Conservation (phyloP, 2,888 invertebrate genomes). For the Spodoptera littoralis region DNA sequence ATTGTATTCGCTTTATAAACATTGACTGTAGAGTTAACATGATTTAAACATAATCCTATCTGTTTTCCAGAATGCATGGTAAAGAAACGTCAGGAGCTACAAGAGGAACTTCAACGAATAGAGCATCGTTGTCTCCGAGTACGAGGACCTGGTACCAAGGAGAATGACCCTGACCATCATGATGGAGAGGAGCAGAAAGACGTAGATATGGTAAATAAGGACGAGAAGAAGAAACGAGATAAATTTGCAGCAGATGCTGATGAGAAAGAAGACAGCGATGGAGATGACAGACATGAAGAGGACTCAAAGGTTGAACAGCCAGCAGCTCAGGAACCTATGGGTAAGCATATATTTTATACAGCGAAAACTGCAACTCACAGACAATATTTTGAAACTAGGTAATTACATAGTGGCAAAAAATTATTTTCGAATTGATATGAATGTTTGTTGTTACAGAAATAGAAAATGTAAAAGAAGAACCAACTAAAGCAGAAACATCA, state of each 20-base stretch:
- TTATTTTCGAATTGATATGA: slow-evolving; percentile 39
- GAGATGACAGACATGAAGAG: slow-evolving; percentile 73
- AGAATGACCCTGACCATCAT: slow-evolving; percentile 69
- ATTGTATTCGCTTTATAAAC: too few relatives aligned
- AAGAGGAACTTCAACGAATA: slow-evolving; percentile 90
- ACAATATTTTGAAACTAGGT: too few relatives aligned
- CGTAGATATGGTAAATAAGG: slow-evolving; percentile 31
- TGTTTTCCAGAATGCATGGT: slow-evolving; percentile 89
- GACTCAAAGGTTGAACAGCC: slow-evolving; percentile 38
- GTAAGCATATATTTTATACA: slow-evolving; percentile 23
- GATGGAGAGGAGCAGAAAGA: slow-evolving; percentile 40
- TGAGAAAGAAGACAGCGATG: slow-evolving; percentile 83
- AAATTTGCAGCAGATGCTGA: slow-evolving; percentile 63
- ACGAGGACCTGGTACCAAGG: slow-evolving; percentile 72
- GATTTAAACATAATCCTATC: too few relatives aligned
- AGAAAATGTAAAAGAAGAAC: slow-evolving; percentile 31
- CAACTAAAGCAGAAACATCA: slow-evolving; percentile 30
- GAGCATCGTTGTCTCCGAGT: slow-evolving; percentile 85
- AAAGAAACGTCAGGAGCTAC: slow-evolving; percentile 90
- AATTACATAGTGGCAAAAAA: too few relatives aligned
- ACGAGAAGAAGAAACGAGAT: slow-evolving; percentile 49
- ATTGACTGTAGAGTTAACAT: too few relatives aligned
- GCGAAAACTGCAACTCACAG: not conserved
- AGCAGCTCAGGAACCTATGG: slow-evolving; percentile 39
- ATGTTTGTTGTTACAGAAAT: slow-evolving; percentile 40